Base-by-base conservation (phyloP, 2,888 invertebrate species). In the Rotaria socialis region DNA sequence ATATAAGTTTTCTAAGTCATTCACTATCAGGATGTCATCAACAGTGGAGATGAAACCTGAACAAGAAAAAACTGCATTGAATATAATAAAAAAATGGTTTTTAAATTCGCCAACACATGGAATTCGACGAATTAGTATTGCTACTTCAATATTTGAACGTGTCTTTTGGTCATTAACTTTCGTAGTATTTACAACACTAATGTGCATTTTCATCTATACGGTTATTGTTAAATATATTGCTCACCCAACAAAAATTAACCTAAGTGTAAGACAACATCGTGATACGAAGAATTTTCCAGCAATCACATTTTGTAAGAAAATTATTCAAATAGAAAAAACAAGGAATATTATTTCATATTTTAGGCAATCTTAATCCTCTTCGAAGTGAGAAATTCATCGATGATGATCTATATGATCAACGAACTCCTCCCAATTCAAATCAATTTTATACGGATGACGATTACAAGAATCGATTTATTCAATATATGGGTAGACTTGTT, bases 321-420 rank as follows among this genome's bases (percentile, higher is more conserved):
- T 14, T 14, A 27, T 60, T 60, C 4, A 27, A 24, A 27, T 60
- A 2, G 7, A 60, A 52, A 16, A 55, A 4, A 3, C 6, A 22
- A 19, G 7, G 22, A 22, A 22, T 22, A 22, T 22, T 55, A 55
- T 19, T 55, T 22, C 22, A 55, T 55, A 22, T n/a, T 58, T 67
- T 16, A 67, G 67, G 67, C 35, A 67, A 75, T 75, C 41, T 75
- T n/a, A 75, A 75, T 75, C 75, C 75, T 24, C 2, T 75, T 19
- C 75, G 75, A 75, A 19, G 16, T 24, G 22, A 43, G 3, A 24
- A 3, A 1, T 41, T 75, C 4, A 6, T 47, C 0, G 43, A 75
- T 3, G 14, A 24, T 0, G n/a, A 10, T 75, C 1, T 24, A 14
- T 8, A 43, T 43, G 22, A 41, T 0, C 74, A 16, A 10, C 58